Evolutionary conservation across 2,797 vertebrate species (phyloP).

Genomic region (Premnoplex brunnescens): DNA sequence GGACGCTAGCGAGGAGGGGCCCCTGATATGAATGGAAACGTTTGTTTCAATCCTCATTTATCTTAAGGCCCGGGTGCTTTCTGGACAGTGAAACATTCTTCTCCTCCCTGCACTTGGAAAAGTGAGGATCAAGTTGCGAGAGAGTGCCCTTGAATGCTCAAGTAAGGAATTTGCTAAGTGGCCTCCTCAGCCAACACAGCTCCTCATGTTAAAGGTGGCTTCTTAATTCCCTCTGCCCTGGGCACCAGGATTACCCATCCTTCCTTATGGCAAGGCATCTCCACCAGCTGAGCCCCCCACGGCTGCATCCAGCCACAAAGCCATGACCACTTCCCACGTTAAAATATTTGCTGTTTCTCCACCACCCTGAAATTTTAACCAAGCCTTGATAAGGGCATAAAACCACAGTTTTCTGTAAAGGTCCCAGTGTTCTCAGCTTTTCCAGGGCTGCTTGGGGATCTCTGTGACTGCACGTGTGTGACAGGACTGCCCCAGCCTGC

Average conservation of each 20-base stretch:
- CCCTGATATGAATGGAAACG: conserved; percentile 68
- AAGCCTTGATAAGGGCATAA: background rate
- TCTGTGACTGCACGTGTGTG: background rate
- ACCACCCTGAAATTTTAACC: background rate
- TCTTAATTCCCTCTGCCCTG: conserved; percentile 4
- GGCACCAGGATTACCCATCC: background rate
- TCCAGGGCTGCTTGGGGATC: background rate
- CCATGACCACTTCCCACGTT: background rate
- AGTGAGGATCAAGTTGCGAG: conserved; percentile 57
- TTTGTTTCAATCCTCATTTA: conserved; percentile 62
- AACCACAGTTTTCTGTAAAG: background rate
- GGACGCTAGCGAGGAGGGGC: conserved; percentile 61
- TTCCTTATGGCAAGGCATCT: background rate
- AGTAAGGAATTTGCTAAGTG: conserved; percentile 55
- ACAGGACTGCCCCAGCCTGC: background rate
- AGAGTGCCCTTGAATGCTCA: conserved; percentile 58
- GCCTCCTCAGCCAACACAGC: conserved; percentile 35
- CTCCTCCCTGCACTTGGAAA: conserved; percentile 52
- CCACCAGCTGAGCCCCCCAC: fast-evolving
- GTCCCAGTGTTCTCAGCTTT: background rate
- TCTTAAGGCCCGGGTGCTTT: conserved; percentile 61
- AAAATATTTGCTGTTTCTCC: background rate
- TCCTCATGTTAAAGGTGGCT: background rate
- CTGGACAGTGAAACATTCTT: conserved; percentile 62
- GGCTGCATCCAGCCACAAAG: background rate